Percentiles rank a stretch among this genome's conserved stretches.
Evolutionary conservation across 1,140 invertebrate species (phyloP).

Genomic region (Homarus americanus): DNA sequence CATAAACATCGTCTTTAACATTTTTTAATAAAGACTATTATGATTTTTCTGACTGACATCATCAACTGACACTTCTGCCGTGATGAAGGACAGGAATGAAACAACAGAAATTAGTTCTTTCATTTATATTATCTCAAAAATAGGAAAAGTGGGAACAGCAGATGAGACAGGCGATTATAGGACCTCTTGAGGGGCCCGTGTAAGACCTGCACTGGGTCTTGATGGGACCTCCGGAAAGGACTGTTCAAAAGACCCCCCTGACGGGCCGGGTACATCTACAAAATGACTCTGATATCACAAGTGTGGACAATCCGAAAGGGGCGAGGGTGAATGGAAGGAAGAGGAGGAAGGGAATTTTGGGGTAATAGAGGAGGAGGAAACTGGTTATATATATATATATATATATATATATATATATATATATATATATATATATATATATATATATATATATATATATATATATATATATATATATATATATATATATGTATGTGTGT

Average conservation of each 20-base stretch:
- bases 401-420: too few species aligned
- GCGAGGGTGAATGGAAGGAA: not conserved
- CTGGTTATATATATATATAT: not conserved
- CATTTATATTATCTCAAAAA: slow-evolving; percentile 71
- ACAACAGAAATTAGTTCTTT: slow-evolving; percentile 50
- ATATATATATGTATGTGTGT: too few species aligned
- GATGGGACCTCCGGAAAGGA: not conserved
- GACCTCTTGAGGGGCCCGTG: not conserved
- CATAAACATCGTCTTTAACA: too few species aligned
- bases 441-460: too few species aligned
- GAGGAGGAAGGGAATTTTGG: not conserved
- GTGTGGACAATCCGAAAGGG: not conserved
- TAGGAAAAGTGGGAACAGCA: slow-evolving; percentile 61
- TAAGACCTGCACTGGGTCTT: slow-evolving; percentile 1
- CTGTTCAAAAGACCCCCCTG: not conserved
- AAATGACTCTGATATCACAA: slow-evolving; percentile 72
- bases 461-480: too few species aligned
- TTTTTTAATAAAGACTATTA: too few species aligned
- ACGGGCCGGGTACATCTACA: slow-evolving; percentile 46
- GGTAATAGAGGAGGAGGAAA: not conserved
- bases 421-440: too few species aligned
- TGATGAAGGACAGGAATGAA: slow-evolving; percentile 23
- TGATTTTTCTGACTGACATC: not conserved
- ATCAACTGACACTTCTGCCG: not conserved
- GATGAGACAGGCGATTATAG: slow-evolving; percentile 46